Conservation (phyloP, 2,888 invertebrate genomes). For the Koerneria pararmatus region DNA sequence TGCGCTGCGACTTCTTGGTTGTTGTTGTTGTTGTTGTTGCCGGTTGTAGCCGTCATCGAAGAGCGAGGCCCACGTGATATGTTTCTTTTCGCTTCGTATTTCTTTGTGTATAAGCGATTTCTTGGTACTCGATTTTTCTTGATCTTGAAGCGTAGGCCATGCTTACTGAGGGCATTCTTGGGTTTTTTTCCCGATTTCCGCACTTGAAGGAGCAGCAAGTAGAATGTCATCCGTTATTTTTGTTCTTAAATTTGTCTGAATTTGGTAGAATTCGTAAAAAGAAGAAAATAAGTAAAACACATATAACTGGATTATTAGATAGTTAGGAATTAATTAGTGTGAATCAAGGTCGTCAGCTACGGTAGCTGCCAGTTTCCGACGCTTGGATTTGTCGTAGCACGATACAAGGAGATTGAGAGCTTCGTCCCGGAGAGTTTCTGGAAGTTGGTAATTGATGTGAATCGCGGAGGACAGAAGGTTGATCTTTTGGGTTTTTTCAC, state of each 20-base stretch:
- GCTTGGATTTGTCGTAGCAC: conserved; percentile 97
- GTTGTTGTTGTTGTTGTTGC: too few species aligned
- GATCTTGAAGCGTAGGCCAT: too few species aligned
- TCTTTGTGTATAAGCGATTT: too few species aligned
- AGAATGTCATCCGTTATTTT: not conserved
- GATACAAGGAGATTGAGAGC: conserved; percentile 62
- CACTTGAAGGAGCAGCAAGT: not conserved
- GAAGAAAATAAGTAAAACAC: too few species aligned
- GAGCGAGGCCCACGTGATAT: too few species aligned
- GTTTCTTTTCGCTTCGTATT: too few species aligned
- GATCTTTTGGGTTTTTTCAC: too few species aligned
- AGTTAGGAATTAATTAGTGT: not conserved
- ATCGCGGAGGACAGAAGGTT: conserved; percentile 32
- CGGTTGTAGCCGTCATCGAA: too few species aligned
- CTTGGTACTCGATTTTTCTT: too few species aligned
- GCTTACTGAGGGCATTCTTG: too few species aligned
- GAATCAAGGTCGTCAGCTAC: conserved; percentile 73
- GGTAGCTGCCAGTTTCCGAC: conserved; percentile 99
- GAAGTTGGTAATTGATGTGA: conserved; percentile 70
- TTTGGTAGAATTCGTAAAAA: too few species aligned
- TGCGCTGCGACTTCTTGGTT: too few species aligned
- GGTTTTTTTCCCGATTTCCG: not conserved
- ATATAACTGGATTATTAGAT: not conserved
- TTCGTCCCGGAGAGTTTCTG: conserved; percentile 92
- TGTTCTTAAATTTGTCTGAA: conserved; percentile 3